Percentiles rank a stretch among this genome's conserved stretches.
Conservation (phyloP, 2,888 invertebrate species). For the Malthinus flaveolus region DNA sequence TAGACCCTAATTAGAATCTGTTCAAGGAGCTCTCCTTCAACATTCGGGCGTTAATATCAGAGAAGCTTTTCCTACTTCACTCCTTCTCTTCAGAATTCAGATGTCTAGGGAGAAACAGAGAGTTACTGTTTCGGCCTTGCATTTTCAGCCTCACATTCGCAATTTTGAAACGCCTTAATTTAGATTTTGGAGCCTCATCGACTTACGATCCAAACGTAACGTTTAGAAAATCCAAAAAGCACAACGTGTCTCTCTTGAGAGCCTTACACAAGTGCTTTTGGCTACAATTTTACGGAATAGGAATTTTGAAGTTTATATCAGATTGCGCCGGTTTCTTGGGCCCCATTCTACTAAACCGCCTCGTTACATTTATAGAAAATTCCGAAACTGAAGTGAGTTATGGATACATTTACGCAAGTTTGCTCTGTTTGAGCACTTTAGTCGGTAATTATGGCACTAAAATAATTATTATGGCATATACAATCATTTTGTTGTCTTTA, state of each 20-base stretch:
- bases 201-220: slow-evolving; percentile 22
- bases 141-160: not conserved
- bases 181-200: slow-evolving; percentile 11
- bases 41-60: too few relatives aligned
- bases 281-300: slow-evolving; percentile 81
- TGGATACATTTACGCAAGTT: slow-evolving; percentile 68
- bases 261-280: slow-evolving; percentile 79
- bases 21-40: too few relatives aligned
- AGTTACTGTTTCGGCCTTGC: not conserved
- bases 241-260: slow-evolving; percentile 61
- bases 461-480: not conserved
- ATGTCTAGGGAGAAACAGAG: not conserved
- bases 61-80: too few relatives aligned
- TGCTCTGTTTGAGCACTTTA: slow-evolving; percentile 67
- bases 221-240: slow-evolving; percentile 20
- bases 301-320: slow-evolving; percentile 77
- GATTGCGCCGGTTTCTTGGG: slow-evolving; percentile 87
- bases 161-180: not conserved
- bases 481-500: slow-evolving; percentile 36
- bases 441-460: slow-evolving; percentile 58
- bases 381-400: slow-evolving; percentile 65
- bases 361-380: slow-evolving; percentile 80
- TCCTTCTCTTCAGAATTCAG: not conserved
- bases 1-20: too few relatives aligned
- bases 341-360: slow-evolving; percentile 81